These are phyloP conservation scores for Apeltes quadracus DNA, from an alignment of 2,113 vertebrate species.

Conservation along the genomic window DNA sequence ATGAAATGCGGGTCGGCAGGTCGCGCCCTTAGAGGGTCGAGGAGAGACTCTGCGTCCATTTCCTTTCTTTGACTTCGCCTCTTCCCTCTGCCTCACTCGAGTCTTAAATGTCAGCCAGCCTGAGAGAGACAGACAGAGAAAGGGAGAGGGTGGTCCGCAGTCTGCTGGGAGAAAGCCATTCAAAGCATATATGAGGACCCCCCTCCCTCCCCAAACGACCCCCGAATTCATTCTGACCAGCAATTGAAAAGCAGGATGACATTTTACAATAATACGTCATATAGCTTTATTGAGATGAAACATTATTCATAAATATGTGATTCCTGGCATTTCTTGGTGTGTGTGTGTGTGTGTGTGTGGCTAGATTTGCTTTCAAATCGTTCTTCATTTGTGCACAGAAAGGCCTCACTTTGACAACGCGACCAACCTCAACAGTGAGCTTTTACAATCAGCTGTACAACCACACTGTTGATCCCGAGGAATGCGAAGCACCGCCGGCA, in stretches of 20 bases:
- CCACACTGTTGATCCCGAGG: constrained; percentile 47
- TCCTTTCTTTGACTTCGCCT: constrained; percentile 66
- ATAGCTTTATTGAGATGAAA: constrained; percentile 73
- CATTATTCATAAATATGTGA: constrained; percentile 78
- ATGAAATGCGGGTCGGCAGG: constrained; percentile 53
- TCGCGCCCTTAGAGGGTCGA: constrained; percentile 58
- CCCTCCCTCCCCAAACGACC: constrained; percentile 62
- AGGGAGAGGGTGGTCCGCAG: constrained; percentile 52
- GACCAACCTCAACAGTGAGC: constrained; percentile 46
- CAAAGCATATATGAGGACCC: constrained; percentile 70
- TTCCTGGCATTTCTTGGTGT: constrained; percentile 77
- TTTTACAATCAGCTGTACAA: constrained; percentile 46
- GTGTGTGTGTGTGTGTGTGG: constrained; percentile 63
- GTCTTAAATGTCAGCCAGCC: constrained; percentile 75
- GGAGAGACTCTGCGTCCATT: constrained; percentile 45
- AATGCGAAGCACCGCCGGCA: constrained; percentile 36
- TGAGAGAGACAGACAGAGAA: constrained; percentile 45
- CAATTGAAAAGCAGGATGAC: constrained; percentile 78
- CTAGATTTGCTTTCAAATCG: constrained; percentile 61
- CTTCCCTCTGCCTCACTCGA: constrained; percentile 52
- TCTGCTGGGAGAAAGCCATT: constrained; percentile 67
- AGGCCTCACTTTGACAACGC: constrained; percentile 43
- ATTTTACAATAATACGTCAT: constrained; percentile 75
- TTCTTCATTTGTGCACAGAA: constrained; percentile 58
- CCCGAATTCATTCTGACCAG: constrained; percentile 70